Percentiles rank a stretch among this genome's conserved stretches.
Evolutionary conservation across 2,113 vertebrate species (phyloP).

Genomic region (Colossoma macropomum): DNA sequence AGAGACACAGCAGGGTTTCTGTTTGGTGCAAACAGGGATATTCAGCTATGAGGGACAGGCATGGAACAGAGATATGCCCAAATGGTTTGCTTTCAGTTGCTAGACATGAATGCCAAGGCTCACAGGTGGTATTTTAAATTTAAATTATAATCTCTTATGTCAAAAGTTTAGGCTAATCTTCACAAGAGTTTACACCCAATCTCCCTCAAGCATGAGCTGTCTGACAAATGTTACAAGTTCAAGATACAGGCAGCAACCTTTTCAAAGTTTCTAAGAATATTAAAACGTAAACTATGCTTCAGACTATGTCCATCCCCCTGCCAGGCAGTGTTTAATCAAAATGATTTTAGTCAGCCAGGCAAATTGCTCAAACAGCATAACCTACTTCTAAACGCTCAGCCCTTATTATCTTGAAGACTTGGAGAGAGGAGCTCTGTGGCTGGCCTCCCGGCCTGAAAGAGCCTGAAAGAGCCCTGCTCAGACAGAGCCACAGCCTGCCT

Average conservation of each 20-base stretch:
- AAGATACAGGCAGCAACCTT: background rate
- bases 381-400: slow-evolving; percentile 18
- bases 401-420: slow-evolving; percentile 20
- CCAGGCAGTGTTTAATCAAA: background rate
- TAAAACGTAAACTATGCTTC: background rate
- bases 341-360: background rate
- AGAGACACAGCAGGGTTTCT: background rate
- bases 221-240: background rate
- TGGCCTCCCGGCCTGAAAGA: slow-evolving; percentile 35
- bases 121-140: background rate
- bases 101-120: background rate
- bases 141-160: background rate
- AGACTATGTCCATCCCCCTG: background rate
- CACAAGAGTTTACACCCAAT: background rate
- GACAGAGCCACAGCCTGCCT: slow-evolving; percentile 2
- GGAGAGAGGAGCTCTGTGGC: slow-evolving; percentile 10
- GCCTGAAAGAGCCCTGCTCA: background rate
- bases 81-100: background rate
- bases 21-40: slow-evolving; percentile 1
- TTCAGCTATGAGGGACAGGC: background rate
- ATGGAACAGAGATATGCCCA: background rate
- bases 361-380: background rate
- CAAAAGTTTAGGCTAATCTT: slow-evolving; percentile 10
- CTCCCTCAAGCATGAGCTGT: background rate
- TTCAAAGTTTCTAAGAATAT: background rate